phyloP scores from a whole-genome alignment of 35 echinoderm and acorn worm genomes.

The Lytechinus pictus region DNA sequence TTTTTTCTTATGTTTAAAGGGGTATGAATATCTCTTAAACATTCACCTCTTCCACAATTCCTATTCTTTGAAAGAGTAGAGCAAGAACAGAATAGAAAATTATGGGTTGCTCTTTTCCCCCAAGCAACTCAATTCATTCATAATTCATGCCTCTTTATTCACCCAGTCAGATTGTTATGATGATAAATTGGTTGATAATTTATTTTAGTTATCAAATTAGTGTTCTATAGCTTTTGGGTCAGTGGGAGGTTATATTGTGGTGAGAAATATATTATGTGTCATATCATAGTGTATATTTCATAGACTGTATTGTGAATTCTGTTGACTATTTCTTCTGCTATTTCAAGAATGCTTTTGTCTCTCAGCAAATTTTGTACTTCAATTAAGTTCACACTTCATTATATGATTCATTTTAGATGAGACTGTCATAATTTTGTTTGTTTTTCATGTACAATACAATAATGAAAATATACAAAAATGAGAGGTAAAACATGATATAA shows the following conservation, averaged over 20 bases:
- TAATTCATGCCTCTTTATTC: not conserved
- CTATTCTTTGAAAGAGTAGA: no score
- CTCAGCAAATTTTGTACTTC: not conserved
- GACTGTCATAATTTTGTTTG: no score
- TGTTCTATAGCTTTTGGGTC: not conserved
- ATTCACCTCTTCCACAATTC: no score
- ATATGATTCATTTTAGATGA: no score
- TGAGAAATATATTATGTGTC: not conserved
- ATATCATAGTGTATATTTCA: not conserved
- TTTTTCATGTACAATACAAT: no score
- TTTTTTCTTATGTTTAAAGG: no score
- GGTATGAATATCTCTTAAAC: no score
- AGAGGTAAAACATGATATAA: no score
- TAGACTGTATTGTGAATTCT: not conserved
- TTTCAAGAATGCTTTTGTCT: not conserved
- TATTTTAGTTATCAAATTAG: not conserved
- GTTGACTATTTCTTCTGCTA: not conserved
- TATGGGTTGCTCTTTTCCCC: no score
- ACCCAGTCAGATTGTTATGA: not conserved
- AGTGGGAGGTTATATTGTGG: not conserved
- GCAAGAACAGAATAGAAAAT: no score
- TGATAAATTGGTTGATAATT: not conserved
- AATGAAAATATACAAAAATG: no score
- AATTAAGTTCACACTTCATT: not conserved
- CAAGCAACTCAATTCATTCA: no score